phyloP scores from a whole-genome alignment of 1,140 invertebrate genomes.

The Lepidostoma basale region DNA sequence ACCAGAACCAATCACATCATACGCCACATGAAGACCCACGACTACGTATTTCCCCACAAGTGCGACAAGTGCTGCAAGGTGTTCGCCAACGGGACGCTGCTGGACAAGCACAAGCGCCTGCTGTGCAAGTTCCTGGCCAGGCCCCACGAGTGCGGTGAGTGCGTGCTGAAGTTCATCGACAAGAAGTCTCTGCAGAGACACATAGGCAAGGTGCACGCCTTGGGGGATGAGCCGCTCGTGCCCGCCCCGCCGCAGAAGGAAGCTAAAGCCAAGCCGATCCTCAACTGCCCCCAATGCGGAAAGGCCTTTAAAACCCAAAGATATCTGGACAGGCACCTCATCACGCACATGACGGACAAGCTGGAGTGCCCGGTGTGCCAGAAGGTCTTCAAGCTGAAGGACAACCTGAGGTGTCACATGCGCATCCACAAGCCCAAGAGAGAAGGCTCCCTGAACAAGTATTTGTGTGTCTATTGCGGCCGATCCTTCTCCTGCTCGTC shows the following conservation, averaged over 20 bases:
- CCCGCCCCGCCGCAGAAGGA: too few species aligned
- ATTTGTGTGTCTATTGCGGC: conserved; percentile 62
- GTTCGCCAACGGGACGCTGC: too few species aligned
- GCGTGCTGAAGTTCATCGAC: conserved; percentile 52
- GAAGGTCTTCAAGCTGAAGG: conserved; percentile 60
- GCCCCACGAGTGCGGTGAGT: conserved; percentile 49
- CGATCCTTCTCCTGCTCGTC: conserved; percentile 62
- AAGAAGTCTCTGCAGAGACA: conserved; percentile 56
- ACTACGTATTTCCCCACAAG: conserved; percentile 3
- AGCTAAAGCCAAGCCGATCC: conserved; percentile 51
- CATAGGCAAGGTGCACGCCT: conserved; percentile 51
- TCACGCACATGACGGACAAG: conserved; percentile 56
- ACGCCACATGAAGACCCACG: conserved; percentile 1
- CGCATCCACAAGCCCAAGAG: conserved; percentile 49
- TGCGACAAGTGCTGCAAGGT: conserved; percentile 6
- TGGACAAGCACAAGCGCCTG: conserved; percentile 29
- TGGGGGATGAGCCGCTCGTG: too few species aligned
- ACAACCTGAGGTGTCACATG: conserved; percentile 57
- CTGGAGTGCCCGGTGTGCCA: conserved; percentile 60
- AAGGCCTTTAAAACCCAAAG: conserved; percentile 50
- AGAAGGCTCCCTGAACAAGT: conserved; percentile 47
- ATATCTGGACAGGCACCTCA: conserved; percentile 57
- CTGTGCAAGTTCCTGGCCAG: conserved; percentile 35
- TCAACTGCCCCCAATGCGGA: conserved; percentile 47
- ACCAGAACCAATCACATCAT: conserved; percentile 12